Conservation (phyloP, 2,113 vertebrate genomes). For the Ranitomeya variabilis region DNA sequence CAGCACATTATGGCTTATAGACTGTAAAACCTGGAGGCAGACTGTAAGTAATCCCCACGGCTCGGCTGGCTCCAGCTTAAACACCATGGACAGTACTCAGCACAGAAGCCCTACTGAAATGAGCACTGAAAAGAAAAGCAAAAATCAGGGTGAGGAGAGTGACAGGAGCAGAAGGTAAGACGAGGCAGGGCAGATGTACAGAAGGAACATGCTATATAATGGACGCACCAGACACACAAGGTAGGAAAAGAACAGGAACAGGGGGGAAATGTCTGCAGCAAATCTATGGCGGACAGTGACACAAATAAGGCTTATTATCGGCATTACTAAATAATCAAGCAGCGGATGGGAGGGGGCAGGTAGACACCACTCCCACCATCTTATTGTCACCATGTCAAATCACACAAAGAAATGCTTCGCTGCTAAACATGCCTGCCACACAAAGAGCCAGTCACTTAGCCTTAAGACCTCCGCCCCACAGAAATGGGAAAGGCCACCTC, state of each 20-base stretch:
- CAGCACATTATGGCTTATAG: constrained; percentile 57
- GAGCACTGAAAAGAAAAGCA: constrained; percentile 2
- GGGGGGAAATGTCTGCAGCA: neutral
- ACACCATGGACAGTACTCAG: constrained; percentile 58
- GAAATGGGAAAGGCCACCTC: constrained; percentile 3
- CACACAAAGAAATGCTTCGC: constrained; percentile 51
- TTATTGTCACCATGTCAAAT: constrained; percentile 37
- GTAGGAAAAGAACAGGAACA: neutral
- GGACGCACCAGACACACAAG: neutral
- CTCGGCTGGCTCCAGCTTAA: constrained; percentile 56
- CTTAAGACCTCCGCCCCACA: constrained; percentile 43
- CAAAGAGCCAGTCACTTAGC: constrained; percentile 48
- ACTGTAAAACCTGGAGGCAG: constrained; percentile 58
- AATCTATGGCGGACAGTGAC: neutral
- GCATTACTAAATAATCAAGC: constrained; percentile 11
- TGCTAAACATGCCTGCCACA: constrained; percentile 41
- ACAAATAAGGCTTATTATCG: neutral
- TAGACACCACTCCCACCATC: constrained; percentile 49
- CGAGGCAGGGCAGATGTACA: neutral
- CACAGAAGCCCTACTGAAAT: constrained; percentile 34
- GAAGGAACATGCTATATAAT: neutral
- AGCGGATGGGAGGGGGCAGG: constrained; percentile 16
- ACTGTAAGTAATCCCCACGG: constrained; percentile 57
- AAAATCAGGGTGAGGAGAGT: neutral
- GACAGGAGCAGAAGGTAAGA: neutral